phyloP scores from a whole-genome alignment of 2,113 vertebrate genomes.

The Gymnogyps californianus region DNA sequence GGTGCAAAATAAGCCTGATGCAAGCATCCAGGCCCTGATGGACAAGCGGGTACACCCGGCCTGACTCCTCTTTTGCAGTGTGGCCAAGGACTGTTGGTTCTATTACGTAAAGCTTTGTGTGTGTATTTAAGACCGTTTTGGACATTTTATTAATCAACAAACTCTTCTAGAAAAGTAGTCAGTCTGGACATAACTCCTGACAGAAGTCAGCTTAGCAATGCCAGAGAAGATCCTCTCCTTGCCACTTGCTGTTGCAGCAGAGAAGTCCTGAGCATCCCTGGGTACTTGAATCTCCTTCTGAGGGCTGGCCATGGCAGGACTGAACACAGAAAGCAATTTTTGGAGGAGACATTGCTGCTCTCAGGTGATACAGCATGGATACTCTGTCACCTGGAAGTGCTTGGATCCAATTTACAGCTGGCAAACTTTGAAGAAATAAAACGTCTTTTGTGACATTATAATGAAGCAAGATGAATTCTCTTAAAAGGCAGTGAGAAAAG shows the following conservation, averaged over 20 bases:
- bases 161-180: neutral
- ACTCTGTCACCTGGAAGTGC: neutral
- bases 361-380: neutral
- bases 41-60: neutral
- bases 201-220: neutral
- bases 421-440: neutral
- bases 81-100: neutral
- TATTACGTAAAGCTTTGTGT: neutral
- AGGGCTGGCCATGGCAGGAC: neutral
- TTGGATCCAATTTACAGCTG: neutral
- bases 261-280: neutral
- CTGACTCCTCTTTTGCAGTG: neutral
- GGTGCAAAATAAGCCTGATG: neutral
- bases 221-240: neutral
- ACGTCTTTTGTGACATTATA: neutral
- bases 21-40: neutral
- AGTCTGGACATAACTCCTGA: neutral
- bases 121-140: neutral
- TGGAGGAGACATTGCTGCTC: neutral
- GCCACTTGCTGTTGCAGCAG: neutral
- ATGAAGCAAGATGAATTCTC: neutral
- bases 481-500: neutral
- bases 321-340: neutral
- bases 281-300: neutral
- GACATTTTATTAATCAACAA: neutral